A percentile compares a stretch with the other conserved stretches of the same genome.
phyloP scores from a whole-genome alignment of 2,888 invertebrate genomes.

The Siphonodentalium dalli region DNA sequence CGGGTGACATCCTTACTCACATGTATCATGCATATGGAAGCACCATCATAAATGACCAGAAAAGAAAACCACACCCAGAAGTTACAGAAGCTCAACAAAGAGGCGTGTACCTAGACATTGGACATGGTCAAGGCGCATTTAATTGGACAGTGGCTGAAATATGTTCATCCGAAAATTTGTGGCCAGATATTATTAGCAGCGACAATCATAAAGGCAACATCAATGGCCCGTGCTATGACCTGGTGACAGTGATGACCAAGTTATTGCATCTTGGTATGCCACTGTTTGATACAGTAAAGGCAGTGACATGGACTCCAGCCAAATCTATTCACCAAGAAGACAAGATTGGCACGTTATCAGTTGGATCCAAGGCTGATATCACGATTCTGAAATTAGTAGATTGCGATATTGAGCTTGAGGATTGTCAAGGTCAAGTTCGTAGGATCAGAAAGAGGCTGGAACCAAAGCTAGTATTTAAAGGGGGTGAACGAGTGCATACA shows the following conservation, averaged over 20 bases:
- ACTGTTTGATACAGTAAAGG: constrained; percentile 41
- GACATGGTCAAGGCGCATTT: constrained; percentile 55
- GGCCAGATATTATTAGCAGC: constrained; percentile 50
- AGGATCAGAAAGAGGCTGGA: too few relatives aligned
- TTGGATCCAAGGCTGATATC: constrained; percentile 47
- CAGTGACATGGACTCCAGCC: constrained; percentile 50
- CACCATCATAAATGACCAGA: constrained; percentile 36
- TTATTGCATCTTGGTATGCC: constrained; percentile 55
- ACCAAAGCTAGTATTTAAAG: too few relatives aligned
- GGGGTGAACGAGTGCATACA: too few relatives aligned
- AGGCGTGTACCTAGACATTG: constrained; percentile 54
- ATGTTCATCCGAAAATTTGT: constrained; percentile 38
- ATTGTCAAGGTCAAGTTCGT: constrained; percentile 41
- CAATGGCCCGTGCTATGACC: constrained; percentile 52
- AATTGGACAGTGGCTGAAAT: constrained; percentile 51
- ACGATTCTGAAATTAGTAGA: constrained; percentile 45
- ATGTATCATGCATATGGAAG: constrained; percentile 38
- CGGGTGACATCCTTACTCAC: constrained; percentile 57
- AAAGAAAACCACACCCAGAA: constrained; percentile 28
- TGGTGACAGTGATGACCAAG: constrained; percentile 51
- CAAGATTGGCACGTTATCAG: constrained; percentile 35
- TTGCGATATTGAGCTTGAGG: constrained; percentile 42
- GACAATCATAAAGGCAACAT: constrained; percentile 47
- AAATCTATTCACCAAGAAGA: constrained; percentile 33
- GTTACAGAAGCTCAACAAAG: constrained; percentile 46